phyloP scores from a whole-genome alignment of 2,888 invertebrate species.

The Papilio gigon region DNA sequence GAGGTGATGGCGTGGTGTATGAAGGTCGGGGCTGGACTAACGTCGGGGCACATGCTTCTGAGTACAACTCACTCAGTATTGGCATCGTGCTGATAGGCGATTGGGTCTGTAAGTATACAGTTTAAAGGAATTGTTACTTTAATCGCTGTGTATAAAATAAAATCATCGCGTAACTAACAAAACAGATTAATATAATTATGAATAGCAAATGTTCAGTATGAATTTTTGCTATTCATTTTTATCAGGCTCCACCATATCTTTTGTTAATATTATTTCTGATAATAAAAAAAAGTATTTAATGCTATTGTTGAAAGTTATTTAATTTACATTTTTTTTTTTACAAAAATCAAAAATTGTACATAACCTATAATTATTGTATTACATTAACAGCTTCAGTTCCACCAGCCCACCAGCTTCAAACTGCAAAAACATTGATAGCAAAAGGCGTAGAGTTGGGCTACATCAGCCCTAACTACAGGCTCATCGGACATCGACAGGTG shows the following conservation, averaged over 20 bases:
- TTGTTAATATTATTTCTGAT: too few species aligned
- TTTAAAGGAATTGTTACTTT: not conserved
- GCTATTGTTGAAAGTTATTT: not conserved
- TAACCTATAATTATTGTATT: not conserved
- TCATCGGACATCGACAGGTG: slow-evolving; percentile 79
- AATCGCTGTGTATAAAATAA: not conserved
- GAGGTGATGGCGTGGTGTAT: too few species aligned
- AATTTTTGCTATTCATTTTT: not conserved
- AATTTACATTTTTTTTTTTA: not conserved
- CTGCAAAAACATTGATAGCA: slow-evolving; percentile 75
- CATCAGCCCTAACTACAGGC: slow-evolving; percentile 74
- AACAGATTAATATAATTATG: too few species aligned
- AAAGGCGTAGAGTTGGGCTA: slow-evolving; percentile 78
- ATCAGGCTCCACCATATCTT: not conserved
- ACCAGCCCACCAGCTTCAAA: slow-evolving; percentile 75
- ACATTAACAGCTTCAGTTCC: slow-evolving; percentile 60
- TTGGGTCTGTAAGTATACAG: slow-evolving; percentile 83
- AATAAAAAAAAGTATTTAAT: too few species aligned
- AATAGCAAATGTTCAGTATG: not conserved
- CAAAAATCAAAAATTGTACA: not conserved
- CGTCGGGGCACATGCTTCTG: slow-evolving; percentile 87
- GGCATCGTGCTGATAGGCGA: slow-evolving; percentile 88
- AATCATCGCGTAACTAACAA: too few species aligned
- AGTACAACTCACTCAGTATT: slow-evolving; percentile 83
- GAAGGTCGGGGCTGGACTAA: slow-evolving; percentile 87